These are phyloP conservation scores for Theocolax elegans DNA, from an alignment of 1,140 invertebrate genomes.

Conservation along the genomic window DNA sequence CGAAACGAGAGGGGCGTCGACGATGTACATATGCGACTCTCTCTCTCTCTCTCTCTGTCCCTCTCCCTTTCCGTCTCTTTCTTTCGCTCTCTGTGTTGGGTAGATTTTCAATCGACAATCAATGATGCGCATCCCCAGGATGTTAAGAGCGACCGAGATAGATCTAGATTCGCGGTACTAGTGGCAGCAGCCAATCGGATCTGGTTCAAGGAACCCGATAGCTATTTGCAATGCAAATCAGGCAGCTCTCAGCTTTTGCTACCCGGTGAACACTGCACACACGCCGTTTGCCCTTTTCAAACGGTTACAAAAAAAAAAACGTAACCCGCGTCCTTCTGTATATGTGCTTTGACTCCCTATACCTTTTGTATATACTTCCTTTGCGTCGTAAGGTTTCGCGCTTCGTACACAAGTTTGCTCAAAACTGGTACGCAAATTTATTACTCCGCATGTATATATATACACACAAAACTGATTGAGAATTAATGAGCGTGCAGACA, in stretches of 20 bases:
- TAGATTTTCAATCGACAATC: constrained; percentile 64
- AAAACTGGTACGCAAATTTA: too few relatives aligned
- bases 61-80: neutral
- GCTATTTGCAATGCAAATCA: constrained; percentile 66
- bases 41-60: too few relatives aligned
- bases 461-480: too few relatives aligned
- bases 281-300: constrained; percentile 13
- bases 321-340: neutral
- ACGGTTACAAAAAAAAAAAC: constrained; percentile 7
- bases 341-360: neutral
- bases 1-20: constrained; percentile 27
- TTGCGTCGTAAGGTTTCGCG: too few relatives aligned
- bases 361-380: neutral
- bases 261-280: neutral
- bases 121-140: constrained; percentile 58
- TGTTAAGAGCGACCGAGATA: constrained; percentile 49
- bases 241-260: constrained; percentile 2
- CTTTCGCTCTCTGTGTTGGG: neutral
- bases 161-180: constrained; percentile 66
- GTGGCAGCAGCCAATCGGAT: constrained; percentile 64
- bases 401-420: too few relatives aligned
- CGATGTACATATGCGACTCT: neutral
- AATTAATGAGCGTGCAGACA: too few relatives aligned
- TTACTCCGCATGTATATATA: too few relatives aligned
- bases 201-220: constrained; percentile 67